Conservation (phyloP, 2,797 vertebrate species). For the Sarcophilus harrisii region DNA sequence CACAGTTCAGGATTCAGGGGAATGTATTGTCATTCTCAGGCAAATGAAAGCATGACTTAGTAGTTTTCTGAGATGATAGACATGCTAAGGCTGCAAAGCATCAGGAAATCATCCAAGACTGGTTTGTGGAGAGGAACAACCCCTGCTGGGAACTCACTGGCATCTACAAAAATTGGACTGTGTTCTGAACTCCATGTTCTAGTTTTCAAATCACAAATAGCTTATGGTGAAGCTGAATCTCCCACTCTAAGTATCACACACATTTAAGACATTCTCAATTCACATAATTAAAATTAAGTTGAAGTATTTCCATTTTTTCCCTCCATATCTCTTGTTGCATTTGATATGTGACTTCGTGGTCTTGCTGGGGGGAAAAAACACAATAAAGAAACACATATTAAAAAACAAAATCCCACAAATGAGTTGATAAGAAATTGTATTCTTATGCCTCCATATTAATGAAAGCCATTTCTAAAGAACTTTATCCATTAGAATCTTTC, state of each 20-base stretch:
- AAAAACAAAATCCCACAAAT: not conserved
- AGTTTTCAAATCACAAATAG: constrained; percentile 68
- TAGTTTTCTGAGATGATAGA: constrained; percentile 74
- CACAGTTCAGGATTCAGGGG: constrained; percentile 73
- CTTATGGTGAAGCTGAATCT: constrained; percentile 65
- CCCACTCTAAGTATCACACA: constrained; percentile 25
- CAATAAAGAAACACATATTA: not conserved
- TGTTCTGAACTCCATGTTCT: constrained; percentile 74
- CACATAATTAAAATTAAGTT: constrained; percentile 48
- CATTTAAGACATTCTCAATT: constrained; percentile 45
- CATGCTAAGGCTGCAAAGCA: constrained; percentile 68
- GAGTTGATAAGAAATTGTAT: constrained; percentile 3
- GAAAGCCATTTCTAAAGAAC: not conserved
- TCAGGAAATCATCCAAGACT: constrained; percentile 73
- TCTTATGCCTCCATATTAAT: not conserved
- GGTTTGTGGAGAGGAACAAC: constrained; percentile 72
- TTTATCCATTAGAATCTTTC: not conserved
- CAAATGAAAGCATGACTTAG: constrained; percentile 72
- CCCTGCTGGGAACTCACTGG: constrained; percentile 69
- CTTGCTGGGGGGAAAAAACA: not conserved
- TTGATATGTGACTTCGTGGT: not conserved
- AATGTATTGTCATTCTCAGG: constrained; percentile 64
- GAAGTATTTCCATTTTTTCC: constrained; percentile 7
- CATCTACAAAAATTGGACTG: constrained; percentile 67
- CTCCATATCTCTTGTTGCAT: not conserved